Percentiles rank a stretch among this genome's conserved stretches.
These are phyloP conservation scores for Amitus sp. DNA, from an alignment of 2,888 invertebrate species.

Conservation along the genomic window DNA sequence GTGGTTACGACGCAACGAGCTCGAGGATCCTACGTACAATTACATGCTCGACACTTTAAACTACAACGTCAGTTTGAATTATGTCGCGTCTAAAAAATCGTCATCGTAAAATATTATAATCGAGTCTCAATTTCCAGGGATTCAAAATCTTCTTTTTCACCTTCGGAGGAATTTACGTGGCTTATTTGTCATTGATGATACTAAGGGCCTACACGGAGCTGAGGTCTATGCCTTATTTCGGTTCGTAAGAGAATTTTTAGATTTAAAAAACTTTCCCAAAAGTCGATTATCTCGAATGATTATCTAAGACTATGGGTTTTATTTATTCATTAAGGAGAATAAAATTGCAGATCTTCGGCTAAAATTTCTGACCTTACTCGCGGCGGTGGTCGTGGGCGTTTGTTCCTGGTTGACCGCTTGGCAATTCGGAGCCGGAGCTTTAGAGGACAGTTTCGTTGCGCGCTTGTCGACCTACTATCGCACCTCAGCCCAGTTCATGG, in stretches of 20 bases:
- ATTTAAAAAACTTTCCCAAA: no score
- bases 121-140: slow-evolving; percentile 70
- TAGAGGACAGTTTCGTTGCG: slow-evolving; percentile 95
- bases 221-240: slow-evolving; percentile 97
- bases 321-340: no score
- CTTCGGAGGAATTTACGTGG: slow-evolving; percentile 83
- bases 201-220: slow-evolving; percentile 93
- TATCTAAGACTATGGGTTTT: no score
- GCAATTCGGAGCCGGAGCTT: slow-evolving; percentile 87
- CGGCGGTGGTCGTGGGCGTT: slow-evolving; percentile 82
- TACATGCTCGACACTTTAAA: slow-evolving; percentile 85
- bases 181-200: slow-evolving; percentile 85
- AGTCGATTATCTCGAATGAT: no score
- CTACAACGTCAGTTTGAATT: slow-evolving; percentile 75
- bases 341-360: slow-evolving; percentile 83
- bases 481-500: slow-evolving; percentile 95
- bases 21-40: slow-evolving; percentile 92
- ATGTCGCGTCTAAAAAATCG: background rate
- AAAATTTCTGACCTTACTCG: slow-evolving; percentile 88
- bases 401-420: slow-evolving; percentile 80
- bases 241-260: no score
- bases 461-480: slow-evolving; percentile 87
- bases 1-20: slow-evolving; percentile 90
- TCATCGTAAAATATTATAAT: background rate
- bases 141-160: slow-evolving; percentile 92